A percentile compares a stretch with the other conserved stretches of the same genome.
Evolutionary conservation across 2,888 invertebrate genomes (phyloP).

Genomic region (Malacosoma neustria): DNA sequence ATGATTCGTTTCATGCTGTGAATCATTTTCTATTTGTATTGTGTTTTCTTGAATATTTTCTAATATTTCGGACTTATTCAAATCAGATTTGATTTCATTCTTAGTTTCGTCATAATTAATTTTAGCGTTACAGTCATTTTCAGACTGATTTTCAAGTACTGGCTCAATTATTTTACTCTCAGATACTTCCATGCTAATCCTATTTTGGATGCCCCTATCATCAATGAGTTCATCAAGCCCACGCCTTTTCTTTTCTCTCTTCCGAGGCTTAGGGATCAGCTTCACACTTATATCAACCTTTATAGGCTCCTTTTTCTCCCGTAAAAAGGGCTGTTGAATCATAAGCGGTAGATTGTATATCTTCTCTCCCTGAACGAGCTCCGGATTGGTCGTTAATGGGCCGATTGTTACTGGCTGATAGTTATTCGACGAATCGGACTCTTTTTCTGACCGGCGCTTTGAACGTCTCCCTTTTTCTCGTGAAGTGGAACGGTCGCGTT

Average conservation of each 20-base stretch:
- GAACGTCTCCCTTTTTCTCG: constrained; percentile 43
- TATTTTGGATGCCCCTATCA: constrained; percentile 49
- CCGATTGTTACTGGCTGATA: constrained; percentile 62
- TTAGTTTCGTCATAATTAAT: not conserved
- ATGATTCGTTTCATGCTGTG: not conserved
- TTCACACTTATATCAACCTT: constrained; percentile 87
- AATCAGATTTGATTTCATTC: not conserved
- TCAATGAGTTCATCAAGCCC: constrained; percentile 43
- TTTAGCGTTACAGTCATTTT: constrained; percentile 9
- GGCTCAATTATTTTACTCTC: constrained; percentile 39
- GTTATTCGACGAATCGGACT: constrained; percentile 75
- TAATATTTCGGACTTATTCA: not conserved
- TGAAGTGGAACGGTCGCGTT: constrained; percentile 63
- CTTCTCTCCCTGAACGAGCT: constrained; percentile 63
- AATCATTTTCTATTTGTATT: not conserved
- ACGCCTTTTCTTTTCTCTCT: constrained; percentile 54
- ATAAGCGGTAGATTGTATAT: constrained; percentile 65
- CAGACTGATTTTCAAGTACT: constrained; percentile 14
- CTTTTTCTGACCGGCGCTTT: constrained; percentile 69
- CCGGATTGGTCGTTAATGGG: constrained; percentile 68
- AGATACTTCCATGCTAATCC: constrained; percentile 62
- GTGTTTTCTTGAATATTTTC: not conserved
- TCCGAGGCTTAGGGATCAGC: constrained; percentile 78
- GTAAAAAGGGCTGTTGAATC: constrained; percentile 76
- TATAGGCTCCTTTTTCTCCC: constrained; percentile 80